phyloP scores from a whole-genome alignment of 2,797 vertebrate genomes.

The Notolabrus celidotus region DNA sequence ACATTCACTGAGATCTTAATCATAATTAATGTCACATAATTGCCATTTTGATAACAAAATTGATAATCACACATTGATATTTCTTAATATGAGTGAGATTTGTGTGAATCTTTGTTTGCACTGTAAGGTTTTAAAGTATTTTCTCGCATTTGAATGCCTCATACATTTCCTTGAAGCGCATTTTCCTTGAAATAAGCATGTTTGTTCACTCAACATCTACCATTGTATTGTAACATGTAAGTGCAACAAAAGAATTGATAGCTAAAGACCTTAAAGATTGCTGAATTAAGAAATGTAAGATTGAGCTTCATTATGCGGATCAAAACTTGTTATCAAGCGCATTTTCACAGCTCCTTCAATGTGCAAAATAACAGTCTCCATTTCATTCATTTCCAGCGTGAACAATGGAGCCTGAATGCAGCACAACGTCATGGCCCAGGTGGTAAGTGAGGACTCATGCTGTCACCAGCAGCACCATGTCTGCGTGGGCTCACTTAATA shows the following conservation, averaged over 20 bases:
- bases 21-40: slow-evolving; percentile 55
- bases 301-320: slow-evolving; percentile 35
- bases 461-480: slow-evolving; percentile 45
- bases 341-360: slow-evolving; percentile 26
- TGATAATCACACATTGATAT: slow-evolving; percentile 21
- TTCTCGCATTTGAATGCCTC: slow-evolving; percentile 53
- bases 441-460: slow-evolving; percentile 54
- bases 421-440: slow-evolving; percentile 55
- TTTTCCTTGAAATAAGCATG: slow-evolving; percentile 52
- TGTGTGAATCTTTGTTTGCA: slow-evolving; percentile 59
- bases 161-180: background rate
- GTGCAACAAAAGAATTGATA: background rate
- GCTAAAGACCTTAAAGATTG: background rate
- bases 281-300: slow-evolving; percentile 20
- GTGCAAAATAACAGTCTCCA: slow-evolving; percentile 27
- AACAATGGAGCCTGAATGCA: slow-evolving; percentile 67
- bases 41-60: too few relatives aligned
- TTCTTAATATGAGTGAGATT: slow-evolving; percentile 36
- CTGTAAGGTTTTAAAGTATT: slow-evolving; percentile 53
- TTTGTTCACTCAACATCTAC: slow-evolving; percentile 35
- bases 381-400: slow-evolving; percentile 30
- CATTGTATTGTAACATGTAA: slow-evolving; percentile 1
- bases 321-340: slow-evolving; percentile 29
- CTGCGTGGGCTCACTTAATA: slow-evolving; percentile 58
- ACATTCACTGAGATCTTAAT: slow-evolving; percentile 59